Base-by-base conservation (phyloP, 2,888 invertebrate genomes). In the Drosophila aldrichi region DNA sequence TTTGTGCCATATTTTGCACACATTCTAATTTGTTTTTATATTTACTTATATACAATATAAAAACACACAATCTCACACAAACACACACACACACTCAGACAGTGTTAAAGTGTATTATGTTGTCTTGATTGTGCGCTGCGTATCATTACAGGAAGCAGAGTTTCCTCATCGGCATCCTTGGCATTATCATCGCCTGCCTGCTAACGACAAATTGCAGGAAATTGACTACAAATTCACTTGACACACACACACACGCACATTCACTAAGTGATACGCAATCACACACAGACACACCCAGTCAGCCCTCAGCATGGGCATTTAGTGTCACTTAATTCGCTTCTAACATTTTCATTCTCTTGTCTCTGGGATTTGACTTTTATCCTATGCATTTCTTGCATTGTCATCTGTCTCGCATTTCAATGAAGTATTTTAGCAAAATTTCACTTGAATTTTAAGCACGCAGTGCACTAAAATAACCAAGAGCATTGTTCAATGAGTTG, bases 1-100 rank as follows among this genome's bases (percentile, higher is more conserved):
- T 73, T 76, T 74, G 43, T 46, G 68, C 73, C 74, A 85, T 76
- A 88, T 88, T 85, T 76, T 69, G 51, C 49, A 20, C 77, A 62
- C 80, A 84, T 82, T 88, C 90, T 84, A 88, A 90, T 84, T 84
- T 88, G 87, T 80, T 84, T 84, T 90, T 86, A 82, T 86, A 88
- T 77, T 61, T 70, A 88, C 71, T 61, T 70, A 63, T 10, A 18
- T 41, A n/a, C n/a, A n/a, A n/a, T 36, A 36, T 12, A 40, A 38
- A 54, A 29, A 51, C 34, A 18, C 43, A 1, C 10, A 3, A 25
- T 46, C 46, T 25, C 29, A 29, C 25, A n/a, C 8, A n/a, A 48
- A n/a, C 49, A 14, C 46, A 2, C 9, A 2, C 10, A 14, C 22
- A 14, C 29, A 9, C 34, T 9, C 38, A 34, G 29, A 20, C 46